Evolutionary conservation across 2,113 vertebrate species (phyloP), one percentile per base, ranked within the genome.

Genomic region (Anhinga anhinga): DNA sequence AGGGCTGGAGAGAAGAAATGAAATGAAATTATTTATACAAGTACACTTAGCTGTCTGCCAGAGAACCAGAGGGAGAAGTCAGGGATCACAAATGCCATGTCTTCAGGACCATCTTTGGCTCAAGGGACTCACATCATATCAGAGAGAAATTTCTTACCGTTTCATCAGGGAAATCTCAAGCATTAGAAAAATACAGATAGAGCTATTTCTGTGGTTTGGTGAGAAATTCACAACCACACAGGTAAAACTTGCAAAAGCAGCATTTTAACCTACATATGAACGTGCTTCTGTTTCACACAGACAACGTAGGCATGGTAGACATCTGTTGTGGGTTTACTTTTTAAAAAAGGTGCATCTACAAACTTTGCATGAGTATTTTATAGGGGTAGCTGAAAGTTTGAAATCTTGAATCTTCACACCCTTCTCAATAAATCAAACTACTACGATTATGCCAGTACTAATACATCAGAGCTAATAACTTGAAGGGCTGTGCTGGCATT

Each of bases 281-380:
- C 0, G 0, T 1, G 14, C 14, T 77, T n/a, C 50, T 70, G 42
- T 42, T 69, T 66, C 30, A 59, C 36, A 25, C 13, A 53, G 66
- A 9, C 7, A n/a, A 5, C 0, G 22, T 2, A 22, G 53, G 53
- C 36, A 30, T 2, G 11, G 30, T 30, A n/a, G 22, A 3, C 7
- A 40, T 11, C n/a, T 61, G 4, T 1, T 5, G n/a, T 13, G 25
- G 44, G 44, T 23, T 63, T 79, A 32, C 11, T 26, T 85, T 49
- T 34, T n/a, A 66, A 38, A 44, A 56, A 78, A 72, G 25, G 25
- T 19, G 16, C 45, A 45, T 10, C 62, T 32, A 6, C n/a, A 72
- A 45, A 55, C 12, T 55, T 16, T 16, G 34, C 26, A 5, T 1
- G 5, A 81, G 18, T 15, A 17, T 80, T 87, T 71, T 8, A 67